Base-by-base conservation (phyloP, 2,797 vertebrate genomes). In the Oceanodroma leucorhoa region DNA sequence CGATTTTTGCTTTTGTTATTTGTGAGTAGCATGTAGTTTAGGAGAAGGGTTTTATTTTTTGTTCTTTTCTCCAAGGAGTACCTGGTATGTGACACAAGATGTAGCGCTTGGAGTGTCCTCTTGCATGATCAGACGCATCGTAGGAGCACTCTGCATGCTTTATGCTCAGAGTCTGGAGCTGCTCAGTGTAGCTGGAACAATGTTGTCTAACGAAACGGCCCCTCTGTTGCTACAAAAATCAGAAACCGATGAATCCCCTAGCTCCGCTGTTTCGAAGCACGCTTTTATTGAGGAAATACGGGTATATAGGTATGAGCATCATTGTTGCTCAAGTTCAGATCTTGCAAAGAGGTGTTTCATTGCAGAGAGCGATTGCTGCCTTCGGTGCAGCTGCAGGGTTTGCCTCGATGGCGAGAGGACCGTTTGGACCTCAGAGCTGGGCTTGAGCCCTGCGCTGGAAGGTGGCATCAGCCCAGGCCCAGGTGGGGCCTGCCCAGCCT, bases 221-320 rank as follows among this genome's bases (percentile, higher is more conserved):
- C 76, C 61, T 85, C 93, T 80, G 86, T 79, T 87, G 93, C 91
- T 94, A 46, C 60, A 76, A 77, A 95, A 96, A 94, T 91, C 85
- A 90, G 94, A 91, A 95, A 57, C 81, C 0, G 75, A 84, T 87
- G 93, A 85, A 75, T 89, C 57, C 45, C 34, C 61, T 46, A 40
- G 75, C 67, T 78, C 11, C 30, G 81, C 64, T 4, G 70, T 87
- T 95, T 80, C 64, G 71, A 83, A 93, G 90, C 50, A 9, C 0
- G 6, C 60, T 90, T 95, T 83, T 95, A 75, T 90, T 92, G 88
- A 86, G 81, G 90, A 87, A 81, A 57, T 71, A 60, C 0, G 38
- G 92, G 43, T 60, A 43, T 32, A 38, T 61, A 88, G 90, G 80
- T 86, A 65, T 38, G 66, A 79, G 91, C 1, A 1, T 21, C 1